These are phyloP conservation scores for Tenebrio molitor DNA, from an alignment of 1,140 invertebrate genomes.

Conservation along the genomic window DNA sequence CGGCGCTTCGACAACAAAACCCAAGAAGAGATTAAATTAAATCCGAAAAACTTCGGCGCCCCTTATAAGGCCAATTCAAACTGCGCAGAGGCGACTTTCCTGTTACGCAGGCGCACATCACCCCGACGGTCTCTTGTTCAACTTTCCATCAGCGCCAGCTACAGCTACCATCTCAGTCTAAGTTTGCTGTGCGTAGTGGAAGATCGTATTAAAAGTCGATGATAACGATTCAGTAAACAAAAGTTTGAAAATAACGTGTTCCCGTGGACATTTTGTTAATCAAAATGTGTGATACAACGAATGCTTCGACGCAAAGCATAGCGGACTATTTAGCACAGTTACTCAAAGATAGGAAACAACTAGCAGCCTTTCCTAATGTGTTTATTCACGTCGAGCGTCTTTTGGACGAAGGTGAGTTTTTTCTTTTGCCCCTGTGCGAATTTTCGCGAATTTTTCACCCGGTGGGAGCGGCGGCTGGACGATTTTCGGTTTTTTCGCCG, in stretches of 20 bases:
- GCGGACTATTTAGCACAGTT: conserved; percentile 99
- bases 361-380: conserved; percentile 99
- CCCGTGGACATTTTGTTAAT: conserved; percentile 28
- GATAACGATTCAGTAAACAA: conserved; percentile 22
- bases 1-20: background rate
- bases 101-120: conserved; percentile 21
- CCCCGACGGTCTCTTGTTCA: conserved; percentile 26
- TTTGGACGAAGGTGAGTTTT: conserved; percentile 97
- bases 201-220: conserved; percentile 41
- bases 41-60: conserved; percentile 37
- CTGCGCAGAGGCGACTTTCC: conserved; percentile 49
- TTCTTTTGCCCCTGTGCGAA: background rate
- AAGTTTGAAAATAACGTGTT: conserved; percentile 17
- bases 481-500: background rate
- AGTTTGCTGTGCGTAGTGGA: conserved; percentile 34
- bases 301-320: conserved; percentile 92
- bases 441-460: background rate
- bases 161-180: conserved; percentile 17
- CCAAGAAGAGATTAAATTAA: conserved; percentile 43
- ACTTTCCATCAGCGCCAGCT: conserved; percentile 14
- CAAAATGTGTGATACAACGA: conserved; percentile 73
- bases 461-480: too few species aligned
- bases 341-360: conserved; percentile 99
- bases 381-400: conserved; percentile 99
- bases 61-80: conserved; percentile 53